Conservation (phyloP, 2,888 invertebrate species). For the Spialia ferax region DNA sequence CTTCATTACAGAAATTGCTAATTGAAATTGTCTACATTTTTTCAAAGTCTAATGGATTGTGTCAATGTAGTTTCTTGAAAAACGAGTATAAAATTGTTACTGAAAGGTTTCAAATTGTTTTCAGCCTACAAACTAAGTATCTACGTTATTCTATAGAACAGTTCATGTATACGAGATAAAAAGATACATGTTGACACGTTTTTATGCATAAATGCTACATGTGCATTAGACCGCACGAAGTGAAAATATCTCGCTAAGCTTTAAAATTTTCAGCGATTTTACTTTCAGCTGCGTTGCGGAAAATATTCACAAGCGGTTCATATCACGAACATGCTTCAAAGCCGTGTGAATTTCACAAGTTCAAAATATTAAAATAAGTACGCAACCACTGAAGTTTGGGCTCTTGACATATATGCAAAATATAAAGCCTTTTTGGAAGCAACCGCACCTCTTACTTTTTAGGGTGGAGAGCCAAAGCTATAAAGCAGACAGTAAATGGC, state of each 20-base stretch:
- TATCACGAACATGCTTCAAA: conserved; percentile 20
- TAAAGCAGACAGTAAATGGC: no score
- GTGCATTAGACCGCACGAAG: conserved; percentile 20
- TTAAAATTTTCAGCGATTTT: conserved; percentile 21
- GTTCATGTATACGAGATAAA: neutral
- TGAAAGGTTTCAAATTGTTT: no score
- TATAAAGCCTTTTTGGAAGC: neutral
- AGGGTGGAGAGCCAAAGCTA: no score
- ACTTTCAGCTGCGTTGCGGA: conserved; percentile 19
- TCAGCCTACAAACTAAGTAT: no score
- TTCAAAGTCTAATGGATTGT: no score
- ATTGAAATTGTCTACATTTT: no score
- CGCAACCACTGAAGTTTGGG: conserved; percentile 1
- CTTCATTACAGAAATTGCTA: no score
- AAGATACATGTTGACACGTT: neutral
- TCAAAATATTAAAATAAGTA: conserved; percentile 15
- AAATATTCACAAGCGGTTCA: conserved; percentile 24
- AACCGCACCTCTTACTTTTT: neutral
- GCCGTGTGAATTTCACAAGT: conserved; percentile 7
- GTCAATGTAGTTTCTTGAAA: no score
- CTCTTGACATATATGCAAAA: conserved; percentile 9
- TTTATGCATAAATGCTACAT: neutral
- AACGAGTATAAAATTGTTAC: no score
- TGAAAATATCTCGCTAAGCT: conserved; percentile 23
- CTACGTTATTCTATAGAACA: neutral